Evolutionary conservation across 2,113 vertebrate genomes (phyloP).

Genomic region (Vireo altiloquus): DNA sequence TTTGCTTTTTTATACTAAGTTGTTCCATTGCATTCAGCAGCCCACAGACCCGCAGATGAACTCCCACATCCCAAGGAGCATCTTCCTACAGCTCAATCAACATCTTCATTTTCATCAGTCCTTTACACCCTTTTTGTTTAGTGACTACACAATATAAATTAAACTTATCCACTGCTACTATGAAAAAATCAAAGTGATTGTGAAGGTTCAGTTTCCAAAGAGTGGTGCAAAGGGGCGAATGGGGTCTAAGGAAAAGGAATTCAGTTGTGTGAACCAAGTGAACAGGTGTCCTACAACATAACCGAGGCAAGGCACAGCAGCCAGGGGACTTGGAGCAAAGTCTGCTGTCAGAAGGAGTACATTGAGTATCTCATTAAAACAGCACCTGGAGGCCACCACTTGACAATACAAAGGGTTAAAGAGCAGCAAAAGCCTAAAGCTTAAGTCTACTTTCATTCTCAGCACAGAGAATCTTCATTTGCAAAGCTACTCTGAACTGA

Average conservation of each 20-base stretch:
- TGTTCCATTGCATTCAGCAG: background rate
- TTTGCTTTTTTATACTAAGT: background rate
- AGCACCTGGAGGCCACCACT: background rate
- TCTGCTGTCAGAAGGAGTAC: rapidly evolving
- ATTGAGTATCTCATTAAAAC: rapidly evolving
- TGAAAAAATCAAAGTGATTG: background rate
- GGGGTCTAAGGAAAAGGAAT: background rate
- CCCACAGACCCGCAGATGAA: background rate
- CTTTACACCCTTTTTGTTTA: background rate
- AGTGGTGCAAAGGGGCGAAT: background rate
- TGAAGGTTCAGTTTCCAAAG: background rate
- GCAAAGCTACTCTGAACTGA: background rate
- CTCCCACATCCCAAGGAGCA: background rate
- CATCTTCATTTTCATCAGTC: background rate
- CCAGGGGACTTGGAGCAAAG: background rate
- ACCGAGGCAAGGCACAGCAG: background rate
- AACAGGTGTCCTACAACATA: background rate
- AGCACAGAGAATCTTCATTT: background rate
- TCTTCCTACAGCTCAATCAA: background rate
- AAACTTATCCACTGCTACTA: background rate
- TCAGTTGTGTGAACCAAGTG: background rate
- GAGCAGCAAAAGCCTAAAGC: background rate
- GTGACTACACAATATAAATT: background rate
- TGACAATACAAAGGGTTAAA: background rate
- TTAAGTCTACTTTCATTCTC: background rate